These are phyloP conservation scores for Sepiola atlantica DNA, from an alignment of 2,888 invertebrate genomes.

Conservation along the genomic window DNA sequence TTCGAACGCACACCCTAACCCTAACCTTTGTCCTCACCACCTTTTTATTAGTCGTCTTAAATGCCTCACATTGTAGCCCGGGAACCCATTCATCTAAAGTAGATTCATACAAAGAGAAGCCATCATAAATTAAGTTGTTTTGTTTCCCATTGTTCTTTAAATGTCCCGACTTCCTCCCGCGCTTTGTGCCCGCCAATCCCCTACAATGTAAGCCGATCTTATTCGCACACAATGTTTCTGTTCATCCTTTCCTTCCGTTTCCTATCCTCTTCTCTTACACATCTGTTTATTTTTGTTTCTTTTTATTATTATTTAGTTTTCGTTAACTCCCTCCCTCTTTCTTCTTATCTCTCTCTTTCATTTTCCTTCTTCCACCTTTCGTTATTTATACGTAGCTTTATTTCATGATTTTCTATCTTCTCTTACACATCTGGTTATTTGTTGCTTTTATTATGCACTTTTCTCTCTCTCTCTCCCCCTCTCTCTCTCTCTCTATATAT, in stretches of 20 bases:
- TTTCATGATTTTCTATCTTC: not conserved
- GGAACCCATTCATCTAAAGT: not conserved
- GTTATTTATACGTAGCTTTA: too few species aligned
- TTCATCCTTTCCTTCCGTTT: not conserved
- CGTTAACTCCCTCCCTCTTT: not conserved
- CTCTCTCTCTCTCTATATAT: not conserved
- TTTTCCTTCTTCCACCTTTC: too few species aligned
- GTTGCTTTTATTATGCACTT: not conserved
- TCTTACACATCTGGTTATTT: not conserved
- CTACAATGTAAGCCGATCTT: not conserved
- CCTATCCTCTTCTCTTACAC: not conserved
- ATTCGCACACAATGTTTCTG: not conserved
- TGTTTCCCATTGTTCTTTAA: not conserved
- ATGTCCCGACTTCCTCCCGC: not conserved
- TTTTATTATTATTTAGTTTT: not conserved
- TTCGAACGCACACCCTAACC: not conserved
- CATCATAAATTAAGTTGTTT: not conserved
- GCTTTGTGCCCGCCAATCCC: not conserved
- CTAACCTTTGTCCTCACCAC: not conserved
- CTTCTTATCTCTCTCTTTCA: too few species aligned
- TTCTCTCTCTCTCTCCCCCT: not conserved
- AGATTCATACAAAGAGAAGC: not conserved
- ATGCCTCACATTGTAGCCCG: not conserved
- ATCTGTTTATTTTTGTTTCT: not conserved
- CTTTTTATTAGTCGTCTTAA: not conserved